A percentile compares a stretch with the other conserved stretches of the same genome.
Conservation (phyloP, 2,113 vertebrate species). For the Sorex fumeus region DNA sequence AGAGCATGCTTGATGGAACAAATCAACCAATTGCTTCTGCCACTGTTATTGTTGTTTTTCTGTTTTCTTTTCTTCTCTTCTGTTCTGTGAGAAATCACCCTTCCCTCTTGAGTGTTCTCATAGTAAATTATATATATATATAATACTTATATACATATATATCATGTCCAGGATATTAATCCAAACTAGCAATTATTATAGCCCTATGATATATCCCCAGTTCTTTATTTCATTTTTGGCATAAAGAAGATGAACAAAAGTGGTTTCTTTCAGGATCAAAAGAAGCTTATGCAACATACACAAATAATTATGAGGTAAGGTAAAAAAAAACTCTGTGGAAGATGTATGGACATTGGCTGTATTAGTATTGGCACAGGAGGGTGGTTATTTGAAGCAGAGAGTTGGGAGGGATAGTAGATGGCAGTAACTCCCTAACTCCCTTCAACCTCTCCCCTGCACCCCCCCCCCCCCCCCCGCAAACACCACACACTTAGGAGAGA, state of each 20-base stretch:
- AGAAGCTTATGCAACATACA: not conserved
- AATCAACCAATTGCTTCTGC: not conserved
- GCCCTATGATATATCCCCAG: not conserved
- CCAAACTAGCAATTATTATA: not conserved
- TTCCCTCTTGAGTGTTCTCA: not conserved
- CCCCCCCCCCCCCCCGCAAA: too few relatives aligned
- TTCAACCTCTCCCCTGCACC: too few relatives aligned
- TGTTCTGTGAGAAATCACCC: constrained; percentile 26
- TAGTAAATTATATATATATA: not conserved
- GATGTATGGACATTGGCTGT: not conserved
- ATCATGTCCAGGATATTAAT: not conserved
- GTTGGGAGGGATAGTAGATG: not conserved
- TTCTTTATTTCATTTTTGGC: not conserved
- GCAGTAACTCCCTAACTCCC: not conserved
- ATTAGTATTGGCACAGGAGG: not conserved
- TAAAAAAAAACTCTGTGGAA: not conserved
- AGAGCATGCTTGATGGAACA: not conserved
- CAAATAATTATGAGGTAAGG: not conserved
- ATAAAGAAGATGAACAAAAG: not conserved
- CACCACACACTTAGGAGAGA: not conserved
- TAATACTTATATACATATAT: not conserved
- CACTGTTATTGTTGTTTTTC: not conserved
- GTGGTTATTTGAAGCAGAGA: not conserved
- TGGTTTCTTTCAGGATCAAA: not conserved
- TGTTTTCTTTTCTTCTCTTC: constrained; percentile 12